These are phyloP conservation scores for Rhaphigaster nebulosa DNA, from an alignment of 2,888 invertebrate genomes.

Conservation along the genomic window DNA sequence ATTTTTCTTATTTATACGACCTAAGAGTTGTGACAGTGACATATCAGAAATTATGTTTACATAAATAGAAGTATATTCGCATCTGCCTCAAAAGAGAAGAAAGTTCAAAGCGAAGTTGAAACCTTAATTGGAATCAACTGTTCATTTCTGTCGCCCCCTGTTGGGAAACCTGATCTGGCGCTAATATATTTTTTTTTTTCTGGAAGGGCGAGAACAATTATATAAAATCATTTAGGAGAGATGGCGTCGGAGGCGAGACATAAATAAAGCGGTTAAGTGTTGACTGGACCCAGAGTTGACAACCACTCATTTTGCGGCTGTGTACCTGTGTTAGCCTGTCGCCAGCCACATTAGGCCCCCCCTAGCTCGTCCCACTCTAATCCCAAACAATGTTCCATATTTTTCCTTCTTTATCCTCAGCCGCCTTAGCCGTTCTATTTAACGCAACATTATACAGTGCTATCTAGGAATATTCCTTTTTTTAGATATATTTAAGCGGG, in stretches of 20 bases:
- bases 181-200: neutral
- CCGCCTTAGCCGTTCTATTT: neutral
- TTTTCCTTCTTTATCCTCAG: neutral
- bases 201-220: neutral
- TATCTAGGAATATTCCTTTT: neutral
- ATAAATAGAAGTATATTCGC: neutral
- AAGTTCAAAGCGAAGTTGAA: neutral
- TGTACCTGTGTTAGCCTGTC: slow-evolving; percentile 19
- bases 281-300: slow-evolving; percentile 28
- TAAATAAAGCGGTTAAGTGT: slow-evolving; percentile 37
- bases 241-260: neutral
- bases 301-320: slow-evolving; percentile 1
- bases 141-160: neutral
- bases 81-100: neutral
- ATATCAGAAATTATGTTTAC: neutral
- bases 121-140: slow-evolving; percentile 18
- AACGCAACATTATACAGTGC: neutral
- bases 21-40: no score
- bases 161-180: neutral
- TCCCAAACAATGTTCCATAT: neutral
- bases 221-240: slow-evolving; percentile 1
- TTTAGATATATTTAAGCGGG: no score
- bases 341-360: neutral
- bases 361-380: neutral
- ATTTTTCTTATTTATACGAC: neutral